Conservation (phyloP, 2,888 invertebrate genomes). For the Thysanoteuthis rhombus region DNA sequence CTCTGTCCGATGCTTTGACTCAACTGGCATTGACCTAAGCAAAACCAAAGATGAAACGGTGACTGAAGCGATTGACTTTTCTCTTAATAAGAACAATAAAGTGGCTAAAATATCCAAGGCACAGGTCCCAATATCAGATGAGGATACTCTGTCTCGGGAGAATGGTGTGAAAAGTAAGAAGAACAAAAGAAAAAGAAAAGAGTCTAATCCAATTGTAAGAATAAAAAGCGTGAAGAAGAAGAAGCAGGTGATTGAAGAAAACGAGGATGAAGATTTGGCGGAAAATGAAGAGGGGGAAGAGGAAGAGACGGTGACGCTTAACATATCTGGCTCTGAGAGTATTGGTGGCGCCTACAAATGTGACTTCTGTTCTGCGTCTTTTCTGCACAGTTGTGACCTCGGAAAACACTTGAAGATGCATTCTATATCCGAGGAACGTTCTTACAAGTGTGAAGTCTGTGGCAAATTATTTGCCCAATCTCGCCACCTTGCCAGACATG, state of each 20-base stretch:
- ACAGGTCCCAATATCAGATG: background rate
- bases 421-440: constrained; percentile 37
- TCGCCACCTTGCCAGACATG: constrained; percentile 38
- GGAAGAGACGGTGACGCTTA: background rate
- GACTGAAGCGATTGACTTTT: background rate
- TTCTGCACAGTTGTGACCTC: constrained; percentile 56
- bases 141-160: background rate
- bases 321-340: background rate
- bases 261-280: background rate
- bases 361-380: constrained; percentile 69
- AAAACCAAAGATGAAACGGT: background rate
- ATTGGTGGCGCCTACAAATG: constrained; percentile 69
- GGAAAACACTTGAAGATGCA: constrained; percentile 41
- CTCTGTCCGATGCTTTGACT: background rate
- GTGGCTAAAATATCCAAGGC: background rate
- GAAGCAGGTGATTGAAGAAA: background rate
- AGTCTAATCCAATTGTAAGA: background rate
- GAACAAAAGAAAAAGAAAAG: background rate
- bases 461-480: constrained; percentile 36
- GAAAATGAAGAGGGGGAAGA: background rate
- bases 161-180: background rate
- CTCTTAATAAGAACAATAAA: background rate
- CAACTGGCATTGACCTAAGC: background rate
- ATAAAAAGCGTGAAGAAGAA: background rate
- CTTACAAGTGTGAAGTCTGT: constrained; percentile 41